These are phyloP conservation scores for Neelides folsomi DNA, from an alignment of 2,888 invertebrate genomes.

Conservation along the genomic window DNA sequence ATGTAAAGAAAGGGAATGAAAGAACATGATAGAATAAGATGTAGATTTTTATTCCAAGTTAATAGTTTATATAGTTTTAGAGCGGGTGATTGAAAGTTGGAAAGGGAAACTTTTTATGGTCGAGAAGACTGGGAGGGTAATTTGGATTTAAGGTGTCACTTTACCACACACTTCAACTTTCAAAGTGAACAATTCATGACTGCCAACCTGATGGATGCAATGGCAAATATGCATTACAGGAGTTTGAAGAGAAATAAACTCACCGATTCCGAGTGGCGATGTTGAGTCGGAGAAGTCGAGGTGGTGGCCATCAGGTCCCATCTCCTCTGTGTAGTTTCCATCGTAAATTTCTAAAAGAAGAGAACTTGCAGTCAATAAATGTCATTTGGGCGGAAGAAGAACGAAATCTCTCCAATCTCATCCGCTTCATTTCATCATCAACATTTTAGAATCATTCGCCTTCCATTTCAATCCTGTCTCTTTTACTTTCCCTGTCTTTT, in stretches of 20 bases:
- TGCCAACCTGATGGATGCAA: too few species aligned
- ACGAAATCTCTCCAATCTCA: constrained; percentile 7
- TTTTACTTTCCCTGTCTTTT: too few species aligned
- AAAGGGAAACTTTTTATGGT: background rate
- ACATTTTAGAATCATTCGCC: too few species aligned
- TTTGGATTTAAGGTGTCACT: background rate
- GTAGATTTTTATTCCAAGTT: too few species aligned
- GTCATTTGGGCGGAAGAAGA: background rate
- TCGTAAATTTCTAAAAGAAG: constrained; percentile 27
- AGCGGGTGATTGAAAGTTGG: background rate
- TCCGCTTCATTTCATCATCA: constrained; percentile 7
- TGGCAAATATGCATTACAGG: too few species aligned
- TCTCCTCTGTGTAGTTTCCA: constrained; percentile 29
- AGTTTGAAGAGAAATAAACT: constrained; percentile 4
- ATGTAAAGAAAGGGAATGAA: too few species aligned
- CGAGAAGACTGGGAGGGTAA: background rate
- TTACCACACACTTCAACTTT: background rate
- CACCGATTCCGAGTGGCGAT: constrained; percentile 30
- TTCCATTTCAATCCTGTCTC: too few species aligned
- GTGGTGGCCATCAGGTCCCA: constrained; percentile 21
- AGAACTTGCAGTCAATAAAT: constrained; percentile 15
- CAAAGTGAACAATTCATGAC: too few species aligned
- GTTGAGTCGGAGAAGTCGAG: constrained; percentile 28
- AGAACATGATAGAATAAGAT: too few species aligned
- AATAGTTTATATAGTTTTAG: too few species aligned